phyloP scores from a whole-genome alignment of 2,113 vertebrate species.

The Cinclus cinclus region DNA sequence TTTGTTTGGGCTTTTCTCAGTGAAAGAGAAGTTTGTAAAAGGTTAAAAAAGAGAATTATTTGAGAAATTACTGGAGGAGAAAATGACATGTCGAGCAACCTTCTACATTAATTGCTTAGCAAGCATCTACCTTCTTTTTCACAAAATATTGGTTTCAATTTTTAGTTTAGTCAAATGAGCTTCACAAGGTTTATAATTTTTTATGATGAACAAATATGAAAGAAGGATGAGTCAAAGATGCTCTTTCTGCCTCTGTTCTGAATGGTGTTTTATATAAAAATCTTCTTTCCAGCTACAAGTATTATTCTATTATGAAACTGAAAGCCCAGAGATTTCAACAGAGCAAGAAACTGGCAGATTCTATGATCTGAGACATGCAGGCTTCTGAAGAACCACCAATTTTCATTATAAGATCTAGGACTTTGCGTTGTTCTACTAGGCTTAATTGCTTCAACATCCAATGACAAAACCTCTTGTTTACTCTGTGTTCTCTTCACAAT shows the following conservation, averaged over 20 bases:
- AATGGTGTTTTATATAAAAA: neutral
- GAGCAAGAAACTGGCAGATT: neutral
- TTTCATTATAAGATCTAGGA: neutral
- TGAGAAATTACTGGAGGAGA: neutral
- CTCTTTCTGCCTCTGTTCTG: neutral
- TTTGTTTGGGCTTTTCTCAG: neutral
- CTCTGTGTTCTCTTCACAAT: neutral
- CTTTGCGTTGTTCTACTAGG: neutral
- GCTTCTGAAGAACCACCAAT: neutral
- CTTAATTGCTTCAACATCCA: neutral
- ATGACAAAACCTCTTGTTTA: neutral
- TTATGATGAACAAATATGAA: neutral
- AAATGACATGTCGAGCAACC: neutral
- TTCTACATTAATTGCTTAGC: neutral
- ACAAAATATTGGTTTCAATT: neutral
- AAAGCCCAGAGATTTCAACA: neutral
- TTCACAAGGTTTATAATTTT: neutral
- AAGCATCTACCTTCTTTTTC: neutral
- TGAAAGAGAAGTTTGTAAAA: neutral
- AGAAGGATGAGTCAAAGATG: neutral
- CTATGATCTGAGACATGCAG: neutral
- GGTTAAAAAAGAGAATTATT: neutral
- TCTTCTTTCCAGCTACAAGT: neutral
- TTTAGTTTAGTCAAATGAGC: neutral
- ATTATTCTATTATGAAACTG: neutral